Percentiles rank a stretch among this genome's conserved stretches.
phyloP scores from a whole-genome alignment of 2,888 invertebrate genomes.

The Barypeithes pellucidus region DNA sequence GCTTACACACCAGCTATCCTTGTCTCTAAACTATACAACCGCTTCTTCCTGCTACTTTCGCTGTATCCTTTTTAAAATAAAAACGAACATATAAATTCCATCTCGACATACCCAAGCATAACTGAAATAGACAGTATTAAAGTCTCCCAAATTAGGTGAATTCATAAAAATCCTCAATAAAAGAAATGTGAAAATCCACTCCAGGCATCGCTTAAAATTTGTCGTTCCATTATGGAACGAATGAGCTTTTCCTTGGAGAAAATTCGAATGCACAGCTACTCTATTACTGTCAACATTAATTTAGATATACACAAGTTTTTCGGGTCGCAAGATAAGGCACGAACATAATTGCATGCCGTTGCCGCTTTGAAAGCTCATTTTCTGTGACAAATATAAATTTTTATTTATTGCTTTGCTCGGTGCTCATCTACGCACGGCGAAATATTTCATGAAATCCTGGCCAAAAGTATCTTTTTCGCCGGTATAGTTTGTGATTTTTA shows the following conservation, averaged over 20 bases:
- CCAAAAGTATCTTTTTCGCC: too few relatives aligned
- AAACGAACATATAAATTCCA: conserved; percentile 24
- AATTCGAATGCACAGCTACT: conserved; percentile 56
- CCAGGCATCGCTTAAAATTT: conserved; percentile 52
- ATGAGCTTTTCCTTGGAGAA: conserved; percentile 54
- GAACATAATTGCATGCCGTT: conserved; percentile 62
- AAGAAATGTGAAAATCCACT: conserved; percentile 54
- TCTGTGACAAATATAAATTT: conserved; percentile 58
- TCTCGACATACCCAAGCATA: conserved; percentile 9
- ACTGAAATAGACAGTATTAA: conserved; percentile 31
- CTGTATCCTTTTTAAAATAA: neutral
- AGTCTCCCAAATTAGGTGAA: conserved; percentile 41
- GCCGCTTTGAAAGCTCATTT: conserved; percentile 57
- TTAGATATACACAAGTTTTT: conserved; percentile 60
- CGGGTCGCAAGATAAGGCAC: conserved; percentile 59
- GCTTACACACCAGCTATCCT: too few relatives aligned
- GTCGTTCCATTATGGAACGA: conserved; percentile 51
- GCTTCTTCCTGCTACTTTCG: too few relatives aligned
- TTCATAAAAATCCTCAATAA: conserved; percentile 49
- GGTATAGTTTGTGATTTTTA: too few relatives aligned
- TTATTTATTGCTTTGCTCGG: conserved; percentile 58
- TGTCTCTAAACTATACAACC: neutral
- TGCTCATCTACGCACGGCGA: conserved; percentile 24
- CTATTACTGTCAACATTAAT: conserved; percentile 64
- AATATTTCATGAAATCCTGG: neutral